phyloP scores from a whole-genome alignment of 2,113 vertebrate genomes.

The Chamaea fasciata region DNA sequence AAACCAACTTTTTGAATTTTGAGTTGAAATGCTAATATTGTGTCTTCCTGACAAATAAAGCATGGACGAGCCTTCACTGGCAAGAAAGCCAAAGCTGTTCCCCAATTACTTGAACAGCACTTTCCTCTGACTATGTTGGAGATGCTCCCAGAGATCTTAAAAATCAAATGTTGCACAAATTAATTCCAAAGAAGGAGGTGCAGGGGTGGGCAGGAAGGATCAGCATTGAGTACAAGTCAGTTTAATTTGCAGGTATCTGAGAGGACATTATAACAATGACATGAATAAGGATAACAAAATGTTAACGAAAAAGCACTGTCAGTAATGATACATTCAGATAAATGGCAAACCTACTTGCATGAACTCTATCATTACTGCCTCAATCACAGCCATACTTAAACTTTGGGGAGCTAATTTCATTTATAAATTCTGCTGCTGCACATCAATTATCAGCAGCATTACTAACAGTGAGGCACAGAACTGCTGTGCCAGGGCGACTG shows the following conservation, averaged over 20 bases:
- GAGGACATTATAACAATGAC: not conserved
- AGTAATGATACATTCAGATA: constrained; percentile 32
- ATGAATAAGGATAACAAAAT: constrained; percentile 21
- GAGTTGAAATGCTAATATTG: not conserved
- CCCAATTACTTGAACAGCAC: not conserved
- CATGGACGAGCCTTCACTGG: not conserved
- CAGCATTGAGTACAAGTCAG: not conserved
- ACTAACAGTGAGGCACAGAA: not conserved
- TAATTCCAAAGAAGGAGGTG: not conserved
- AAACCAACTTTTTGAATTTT: not conserved
- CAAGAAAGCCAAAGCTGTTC: not conserved
- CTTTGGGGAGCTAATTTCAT: constrained; percentile 35
- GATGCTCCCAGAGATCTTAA: not conserved
- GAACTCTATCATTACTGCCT: constrained; percentile 43
- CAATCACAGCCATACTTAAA: constrained; percentile 32
- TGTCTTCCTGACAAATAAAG: not conserved
- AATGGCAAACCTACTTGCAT: not conserved
- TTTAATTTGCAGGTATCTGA: constrained; percentile 10
- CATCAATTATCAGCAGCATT: constrained; percentile 8
- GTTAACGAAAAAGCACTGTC: not conserved
- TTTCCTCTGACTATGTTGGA: not conserved
- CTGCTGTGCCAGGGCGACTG: not conserved
- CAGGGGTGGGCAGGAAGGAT: not conserved
- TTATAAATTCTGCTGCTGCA: constrained; percentile 37
- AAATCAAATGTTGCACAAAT: not conserved